Evolutionary conservation across 2,113 vertebrate genomes (phyloP).

Genomic region (Lichenostomus cassidix): DNA sequence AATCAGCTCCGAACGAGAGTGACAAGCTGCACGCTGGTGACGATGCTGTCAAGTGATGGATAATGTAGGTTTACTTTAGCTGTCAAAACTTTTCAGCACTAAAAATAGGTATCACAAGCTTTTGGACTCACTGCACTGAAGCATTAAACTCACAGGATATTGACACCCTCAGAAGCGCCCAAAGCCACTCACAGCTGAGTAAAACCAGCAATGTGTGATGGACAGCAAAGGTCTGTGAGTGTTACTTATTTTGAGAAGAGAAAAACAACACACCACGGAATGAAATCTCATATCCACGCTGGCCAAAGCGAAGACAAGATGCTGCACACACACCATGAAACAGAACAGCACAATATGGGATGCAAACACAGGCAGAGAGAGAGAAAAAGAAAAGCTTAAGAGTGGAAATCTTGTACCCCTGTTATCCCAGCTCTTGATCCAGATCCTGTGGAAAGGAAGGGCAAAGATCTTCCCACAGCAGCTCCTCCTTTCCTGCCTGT

Average conservation of each 20-base stretch:
- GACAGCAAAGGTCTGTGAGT: neutral
- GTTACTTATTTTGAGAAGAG: neutral
- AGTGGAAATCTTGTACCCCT: neutral
- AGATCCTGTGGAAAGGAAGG: neutral
- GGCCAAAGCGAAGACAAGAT: neutral
- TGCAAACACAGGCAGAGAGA: neutral
- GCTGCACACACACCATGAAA: neutral
- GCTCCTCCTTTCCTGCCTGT: neutral
- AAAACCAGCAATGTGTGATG: neutral
- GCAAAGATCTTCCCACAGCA: rapidly evolving
- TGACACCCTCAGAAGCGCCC: neutral
- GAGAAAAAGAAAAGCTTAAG: neutral
- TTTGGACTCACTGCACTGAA: neutral
- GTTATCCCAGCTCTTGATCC: neutral
- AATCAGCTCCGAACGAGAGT: conserved; percentile 8
- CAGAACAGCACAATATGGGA: neutral
- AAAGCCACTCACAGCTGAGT: neutral
- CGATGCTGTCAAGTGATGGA: conserved; percentile 18
- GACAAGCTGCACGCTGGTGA: conserved; percentile 13
- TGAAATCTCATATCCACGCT: neutral
- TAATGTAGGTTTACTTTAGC: neutral
- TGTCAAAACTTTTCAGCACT: conserved; percentile 37
- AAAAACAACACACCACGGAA: neutral
- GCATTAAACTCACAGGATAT: neutral
- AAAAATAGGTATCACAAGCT: conserved; percentile 52